Base-by-base conservation (phyloP, 1,140 invertebrate genomes). In the Danaus melanippus region DNA sequence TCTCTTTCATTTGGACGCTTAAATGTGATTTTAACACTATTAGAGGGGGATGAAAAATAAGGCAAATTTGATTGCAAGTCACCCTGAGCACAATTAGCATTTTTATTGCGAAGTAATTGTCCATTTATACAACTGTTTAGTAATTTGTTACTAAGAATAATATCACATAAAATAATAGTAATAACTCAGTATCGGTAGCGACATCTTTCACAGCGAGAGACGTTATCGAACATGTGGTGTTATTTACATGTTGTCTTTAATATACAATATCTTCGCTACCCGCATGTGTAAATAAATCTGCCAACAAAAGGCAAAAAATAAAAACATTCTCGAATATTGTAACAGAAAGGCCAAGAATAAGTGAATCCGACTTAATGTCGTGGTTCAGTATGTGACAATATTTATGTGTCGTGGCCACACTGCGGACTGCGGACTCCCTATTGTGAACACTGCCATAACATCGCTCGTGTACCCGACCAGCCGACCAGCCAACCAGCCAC, bases 11-110 rank as follows among this genome's bases (percentile, higher is more conserved):
- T 54, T 55, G 56, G 56, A 10, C 50, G 56, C 65, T 64, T 64
- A 65, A 61, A 69, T 58, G 59, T 60, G 61, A 69, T 74, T 76
- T 74, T 71, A 74, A 73, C 67, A 67, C 64, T 71, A 67, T 74
- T 69, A 72, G 62, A 55, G 56, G 62, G 64, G 59, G 56, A 46
- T 62, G 64, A 75, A 70, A 71, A 69, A 73, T 71, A 64, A 69
- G 61, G 15, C 48, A 50, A 61, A 67, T 73, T 64, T 62, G 70
- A 69, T 66, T 67, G 52, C 40, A 45, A 46, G 7, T 55, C 42
- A 52, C 15, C 12, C 50, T 53, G 50, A 12, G 46, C 11, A 11
- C 50, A 32, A 53, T 44, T 52, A 40, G 5, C 49, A 43, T 52
- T 42, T 10, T 58, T 44, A 43, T 58, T 58, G 10, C 50, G 11